Conservation (phyloP, 1,140 invertebrate genomes). For the Leptoteleia sp. region DNA sequence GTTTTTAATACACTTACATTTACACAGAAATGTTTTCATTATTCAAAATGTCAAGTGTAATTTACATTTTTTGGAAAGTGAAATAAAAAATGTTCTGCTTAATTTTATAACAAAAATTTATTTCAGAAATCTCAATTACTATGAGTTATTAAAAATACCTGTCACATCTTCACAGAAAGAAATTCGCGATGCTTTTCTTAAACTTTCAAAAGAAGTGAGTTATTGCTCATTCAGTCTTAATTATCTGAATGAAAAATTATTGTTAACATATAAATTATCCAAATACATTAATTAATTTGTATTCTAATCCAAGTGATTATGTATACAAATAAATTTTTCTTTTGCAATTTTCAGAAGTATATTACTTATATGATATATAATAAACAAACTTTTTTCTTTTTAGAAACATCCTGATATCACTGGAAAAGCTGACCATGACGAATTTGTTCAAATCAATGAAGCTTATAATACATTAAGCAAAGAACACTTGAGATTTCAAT, state of each 20-base stretch:
- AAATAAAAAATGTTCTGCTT: background rate
- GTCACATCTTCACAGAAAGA: constrained; percentile 27
- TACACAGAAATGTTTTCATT: no score
- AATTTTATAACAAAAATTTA: background rate
- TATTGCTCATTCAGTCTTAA: no score
- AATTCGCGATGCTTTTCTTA: constrained; percentile 33
- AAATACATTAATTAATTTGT: no score
- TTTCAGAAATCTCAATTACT: constrained; percentile 24
- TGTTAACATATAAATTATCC: no score
- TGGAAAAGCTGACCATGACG: constrained; percentile 73
- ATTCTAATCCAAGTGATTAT: no score
- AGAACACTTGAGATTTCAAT: background rate
- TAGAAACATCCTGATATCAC: constrained; percentile 81
- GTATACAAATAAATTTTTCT: no score
- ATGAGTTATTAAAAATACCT: constrained; percentile 28
- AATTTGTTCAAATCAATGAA: constrained; percentile 81
- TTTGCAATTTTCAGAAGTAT: no score
- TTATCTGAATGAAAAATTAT: constrained; percentile 10
- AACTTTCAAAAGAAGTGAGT: constrained; percentile 38
- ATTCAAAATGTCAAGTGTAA: no score
- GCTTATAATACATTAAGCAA: constrained; percentile 81
- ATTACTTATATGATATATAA: no score
- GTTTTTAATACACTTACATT: no score
- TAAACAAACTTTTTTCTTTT: no score
- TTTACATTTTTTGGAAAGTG: background rate